phyloP scores from a whole-genome alignment of 2,888 invertebrate genomes.

The Mactromeris polynyma region DNA sequence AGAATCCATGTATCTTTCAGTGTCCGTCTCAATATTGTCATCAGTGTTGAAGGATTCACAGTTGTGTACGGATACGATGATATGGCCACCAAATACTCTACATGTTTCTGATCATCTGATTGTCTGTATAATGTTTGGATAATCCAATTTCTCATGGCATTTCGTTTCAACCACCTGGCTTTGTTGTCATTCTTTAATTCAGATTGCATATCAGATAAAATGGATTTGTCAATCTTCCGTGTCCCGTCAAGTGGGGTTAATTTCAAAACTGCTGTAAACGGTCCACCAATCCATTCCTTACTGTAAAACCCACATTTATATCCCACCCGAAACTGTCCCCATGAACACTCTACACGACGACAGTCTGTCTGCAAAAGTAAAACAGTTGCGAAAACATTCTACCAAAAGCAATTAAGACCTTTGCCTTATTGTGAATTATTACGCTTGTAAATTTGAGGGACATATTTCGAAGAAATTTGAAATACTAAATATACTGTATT shows the following conservation, averaged over 20 bases:
- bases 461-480: too few relatives aligned
- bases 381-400: too few relatives aligned
- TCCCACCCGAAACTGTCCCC: not conserved
- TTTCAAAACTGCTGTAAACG: not conserved
- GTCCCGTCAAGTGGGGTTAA: not conserved
- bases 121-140: not conserved
- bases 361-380: not conserved
- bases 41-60: not conserved
- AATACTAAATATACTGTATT: too few relatives aligned
- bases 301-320: not conserved
- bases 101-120: not conserved
- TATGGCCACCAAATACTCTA: not conserved
- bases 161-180: conserved; percentile 4
- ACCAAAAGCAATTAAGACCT: too few relatives aligned
- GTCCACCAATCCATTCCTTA: conserved; percentile 19
- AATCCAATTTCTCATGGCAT: not conserved
- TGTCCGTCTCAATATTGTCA: not conserved
- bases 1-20: not conserved
- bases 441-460: too few relatives aligned
- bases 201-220: not conserved
- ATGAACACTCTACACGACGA: not conserved
- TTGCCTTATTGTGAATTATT: too few relatives aligned
- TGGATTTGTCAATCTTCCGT: not conserved
- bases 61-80: not conserved
- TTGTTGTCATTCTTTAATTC: not conserved